Conservation (phyloP, 2,113 vertebrate genomes). For the Mesembrinibis cayennensis region DNA sequence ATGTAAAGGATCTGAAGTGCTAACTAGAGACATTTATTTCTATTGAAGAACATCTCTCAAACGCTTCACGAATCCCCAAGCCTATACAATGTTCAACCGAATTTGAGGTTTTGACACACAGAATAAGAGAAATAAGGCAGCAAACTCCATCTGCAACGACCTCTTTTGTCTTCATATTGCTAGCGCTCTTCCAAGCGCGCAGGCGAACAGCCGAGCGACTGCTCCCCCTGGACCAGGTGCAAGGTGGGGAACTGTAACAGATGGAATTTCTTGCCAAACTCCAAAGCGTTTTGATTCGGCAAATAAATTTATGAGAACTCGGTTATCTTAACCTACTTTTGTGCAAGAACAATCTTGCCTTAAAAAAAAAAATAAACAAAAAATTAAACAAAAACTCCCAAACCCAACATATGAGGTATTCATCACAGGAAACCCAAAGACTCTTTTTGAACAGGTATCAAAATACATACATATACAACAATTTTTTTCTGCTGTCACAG, state of each 20-base stretch:
- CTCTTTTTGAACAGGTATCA: constrained; percentile 35
- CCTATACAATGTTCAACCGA: accelerated
- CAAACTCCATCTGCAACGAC: constrained; percentile 1
- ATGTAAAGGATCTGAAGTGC: not conserved
- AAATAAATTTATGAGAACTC: constrained; percentile 38
- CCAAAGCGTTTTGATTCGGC: not conserved
- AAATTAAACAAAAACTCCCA: not conserved
- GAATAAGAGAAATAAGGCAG: constrained; percentile 30
- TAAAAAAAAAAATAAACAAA: not conserved
- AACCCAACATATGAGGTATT: constrained; percentile 61
- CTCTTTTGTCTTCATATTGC: not conserved
- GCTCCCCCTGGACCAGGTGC: not conserved
- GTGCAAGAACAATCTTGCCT: constrained; percentile 50
- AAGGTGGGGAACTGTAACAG: not conserved
- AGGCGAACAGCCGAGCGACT: not conserved
- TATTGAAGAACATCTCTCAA: not conserved
- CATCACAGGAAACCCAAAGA: constrained; percentile 62
- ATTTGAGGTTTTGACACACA: not conserved
- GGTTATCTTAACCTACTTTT: constrained; percentile 57
- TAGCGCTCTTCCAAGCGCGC: not conserved
- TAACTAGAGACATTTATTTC: not conserved
- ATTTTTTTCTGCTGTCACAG: constrained; percentile 42
- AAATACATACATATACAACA: constrained; percentile 33
- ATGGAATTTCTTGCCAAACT: constrained; percentile 34
- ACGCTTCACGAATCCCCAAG: not conserved